Conservation (phyloP, 2,113 vertebrate species). For the Etia nguti region DNA sequence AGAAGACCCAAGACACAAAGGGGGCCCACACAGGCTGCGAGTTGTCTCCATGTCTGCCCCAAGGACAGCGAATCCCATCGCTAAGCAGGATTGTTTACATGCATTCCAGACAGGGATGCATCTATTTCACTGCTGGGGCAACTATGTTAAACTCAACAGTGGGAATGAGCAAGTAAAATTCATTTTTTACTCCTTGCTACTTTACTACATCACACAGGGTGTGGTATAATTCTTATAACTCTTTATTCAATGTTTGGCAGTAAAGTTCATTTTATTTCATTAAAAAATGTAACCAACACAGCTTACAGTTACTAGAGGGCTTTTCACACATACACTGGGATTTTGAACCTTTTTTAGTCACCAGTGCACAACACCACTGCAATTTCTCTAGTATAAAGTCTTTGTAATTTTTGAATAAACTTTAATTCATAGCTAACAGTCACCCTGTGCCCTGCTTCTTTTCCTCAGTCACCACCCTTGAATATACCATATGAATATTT, state of each 20-base stretch:
- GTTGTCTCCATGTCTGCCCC: conserved; percentile 31
- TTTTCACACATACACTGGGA: not conserved
- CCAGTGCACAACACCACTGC: not conserved
- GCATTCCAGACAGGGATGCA: conserved; percentile 39
- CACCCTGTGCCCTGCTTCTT: not conserved
- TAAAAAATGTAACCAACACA: not conserved
- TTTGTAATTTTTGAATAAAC: not conserved
- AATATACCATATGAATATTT: not conserved
- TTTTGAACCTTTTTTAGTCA: not conserved
- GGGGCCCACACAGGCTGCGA: conserved; percentile 60
- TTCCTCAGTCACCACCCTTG: not conserved
- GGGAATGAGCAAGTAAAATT: not conserved
- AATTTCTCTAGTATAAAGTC: not conserved
- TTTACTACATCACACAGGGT: not conserved
- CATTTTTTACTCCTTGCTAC: not conserved
- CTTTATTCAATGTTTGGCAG: not conserved
- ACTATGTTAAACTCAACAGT: not conserved
- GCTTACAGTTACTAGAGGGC: not conserved
- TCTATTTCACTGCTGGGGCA: not conserved
- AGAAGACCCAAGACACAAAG: conserved; percentile 31
- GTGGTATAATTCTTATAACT: not conserved
- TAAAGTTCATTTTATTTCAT: not conserved
- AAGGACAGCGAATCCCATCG: conserved; percentile 24
- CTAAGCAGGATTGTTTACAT: conserved; percentile 35
- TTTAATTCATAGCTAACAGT: not conserved